These are phyloP conservation scores for Epiblema foenella DNA, from an alignment of 2,888 invertebrate genomes.

Conservation along the genomic window DNA sequence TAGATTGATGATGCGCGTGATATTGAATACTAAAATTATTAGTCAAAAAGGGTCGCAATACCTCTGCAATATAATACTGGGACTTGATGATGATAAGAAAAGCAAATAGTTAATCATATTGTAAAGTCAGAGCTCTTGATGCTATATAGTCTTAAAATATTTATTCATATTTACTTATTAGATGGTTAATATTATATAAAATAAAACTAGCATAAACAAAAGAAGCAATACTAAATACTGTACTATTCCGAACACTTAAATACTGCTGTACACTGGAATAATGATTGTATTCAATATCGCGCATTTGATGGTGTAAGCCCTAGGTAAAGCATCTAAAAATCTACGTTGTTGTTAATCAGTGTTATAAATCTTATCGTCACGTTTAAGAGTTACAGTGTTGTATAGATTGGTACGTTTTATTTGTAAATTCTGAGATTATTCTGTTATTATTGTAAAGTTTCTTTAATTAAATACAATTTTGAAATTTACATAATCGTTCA, in stretches of 20 bases:
- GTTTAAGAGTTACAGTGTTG: conserved; percentile 84
- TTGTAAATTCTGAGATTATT: conserved; percentile 82
- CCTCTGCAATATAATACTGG: conserved; percentile 8
- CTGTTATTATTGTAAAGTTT: conserved; percentile 83
- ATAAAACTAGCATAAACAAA: conserved; percentile 34
- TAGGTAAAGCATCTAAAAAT: conserved; percentile 76
- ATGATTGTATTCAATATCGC: conserved; percentile 70
- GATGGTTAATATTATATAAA: conserved; percentile 2
- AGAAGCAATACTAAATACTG: conserved; percentile 40
- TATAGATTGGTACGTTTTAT: conserved; percentile 82
- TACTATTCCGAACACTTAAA: conserved; percentile 1
- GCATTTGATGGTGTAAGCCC: conserved; percentile 66
- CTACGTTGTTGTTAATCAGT: conserved; percentile 83
- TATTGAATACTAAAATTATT: conserved; percentile 66
- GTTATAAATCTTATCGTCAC: conserved; percentile 83
- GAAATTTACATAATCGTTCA: conserved; percentile 83
- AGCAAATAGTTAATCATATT: conserved; percentile 12
- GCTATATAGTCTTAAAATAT: conserved; percentile 16
- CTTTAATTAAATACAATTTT: conserved; percentile 84
- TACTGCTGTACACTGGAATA: conserved; percentile 15
- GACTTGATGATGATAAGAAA: conserved; percentile 5
- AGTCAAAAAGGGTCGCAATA: conserved; percentile 14
- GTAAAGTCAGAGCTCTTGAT: conserved; percentile 16
- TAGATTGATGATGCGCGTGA: conserved; percentile 69
- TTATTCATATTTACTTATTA: conserved; percentile 29